Evolutionary conservation across 2,797 vertebrate species (phyloP).

Genomic region (Ficedula albicollis): DNA sequence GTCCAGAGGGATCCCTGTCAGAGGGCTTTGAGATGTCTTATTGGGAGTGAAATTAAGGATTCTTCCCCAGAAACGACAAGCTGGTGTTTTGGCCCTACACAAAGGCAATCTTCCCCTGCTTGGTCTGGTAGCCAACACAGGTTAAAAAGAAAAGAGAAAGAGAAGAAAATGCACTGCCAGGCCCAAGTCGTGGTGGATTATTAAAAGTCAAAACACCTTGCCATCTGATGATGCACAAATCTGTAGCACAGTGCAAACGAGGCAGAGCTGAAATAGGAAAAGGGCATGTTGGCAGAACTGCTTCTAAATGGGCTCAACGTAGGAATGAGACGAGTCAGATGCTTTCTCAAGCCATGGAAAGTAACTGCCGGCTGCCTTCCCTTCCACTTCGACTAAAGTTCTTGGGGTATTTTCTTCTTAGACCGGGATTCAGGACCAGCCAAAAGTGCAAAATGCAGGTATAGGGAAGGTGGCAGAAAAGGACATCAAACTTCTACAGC

Average conservation of each 20-base stretch:
- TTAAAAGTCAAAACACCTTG: not conserved
- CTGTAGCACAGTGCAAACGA: not conserved
- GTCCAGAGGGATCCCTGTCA: not conserved
- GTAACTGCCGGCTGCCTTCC: not conserved
- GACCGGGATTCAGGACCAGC: not conserved
- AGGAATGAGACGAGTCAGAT: accelerated
- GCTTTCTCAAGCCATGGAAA: not conserved
- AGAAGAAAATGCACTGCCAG: not conserved
- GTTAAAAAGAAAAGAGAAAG: not conserved
- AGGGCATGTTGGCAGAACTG: not conserved
- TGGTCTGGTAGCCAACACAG: not conserved
- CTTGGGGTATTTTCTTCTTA: not conserved
- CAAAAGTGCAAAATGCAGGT: not conserved
- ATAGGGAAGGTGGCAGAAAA: not conserved
- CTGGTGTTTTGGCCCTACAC: not conserved
- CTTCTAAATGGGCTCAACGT: accelerated
- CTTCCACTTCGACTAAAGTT: not conserved
- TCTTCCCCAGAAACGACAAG: not conserved
- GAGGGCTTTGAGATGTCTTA: not conserved
- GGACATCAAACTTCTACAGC: not conserved
- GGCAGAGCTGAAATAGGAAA: not conserved
- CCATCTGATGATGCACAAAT: not conserved
- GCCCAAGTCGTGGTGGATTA: not conserved
- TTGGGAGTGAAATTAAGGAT: not conserved
- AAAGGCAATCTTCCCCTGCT: not conserved